Percentiles rank a stretch among this genome's conserved stretches.
phyloP scores from a whole-genome alignment of 1,140 invertebrate species.

The Scaptomyza graminum region DNA sequence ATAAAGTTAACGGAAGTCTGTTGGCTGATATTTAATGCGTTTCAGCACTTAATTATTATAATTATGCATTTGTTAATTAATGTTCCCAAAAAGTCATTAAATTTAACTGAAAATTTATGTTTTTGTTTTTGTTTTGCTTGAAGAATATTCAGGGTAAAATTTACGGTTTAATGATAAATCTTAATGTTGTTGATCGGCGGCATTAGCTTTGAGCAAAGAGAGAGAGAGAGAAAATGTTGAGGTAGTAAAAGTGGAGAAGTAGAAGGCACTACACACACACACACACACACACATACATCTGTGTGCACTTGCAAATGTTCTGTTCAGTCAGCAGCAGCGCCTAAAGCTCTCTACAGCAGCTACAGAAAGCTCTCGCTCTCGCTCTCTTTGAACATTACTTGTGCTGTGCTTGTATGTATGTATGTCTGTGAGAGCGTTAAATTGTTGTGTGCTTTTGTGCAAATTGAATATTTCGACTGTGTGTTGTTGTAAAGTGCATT shows the following conservation, averaged over 20 bases:
- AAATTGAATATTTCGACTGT: slow-evolving; percentile 77
- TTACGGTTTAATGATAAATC: too few relatives aligned
- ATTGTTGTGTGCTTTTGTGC: slow-evolving; percentile 10
- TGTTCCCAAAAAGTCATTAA: background rate
- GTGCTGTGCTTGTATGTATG: background rate
- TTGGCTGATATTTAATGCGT: background rate
- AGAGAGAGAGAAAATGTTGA: slow-evolving; percentile 27
- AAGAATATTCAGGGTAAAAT: too few relatives aligned
- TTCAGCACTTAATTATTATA: slow-evolving; percentile 3
- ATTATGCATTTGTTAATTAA: background rate
- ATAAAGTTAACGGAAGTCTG: background rate
- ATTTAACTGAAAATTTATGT: too few relatives aligned
- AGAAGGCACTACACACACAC: background rate
- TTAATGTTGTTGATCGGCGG: too few relatives aligned
- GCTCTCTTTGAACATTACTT: background rate
- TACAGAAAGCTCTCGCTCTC: background rate
- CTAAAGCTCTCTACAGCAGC: background rate
- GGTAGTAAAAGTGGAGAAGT: slow-evolving; percentile 15
- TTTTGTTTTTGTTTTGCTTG: too few relatives aligned
- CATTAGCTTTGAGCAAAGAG: too few relatives aligned
- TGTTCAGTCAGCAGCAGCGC: background rate
- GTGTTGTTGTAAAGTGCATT: slow-evolving; percentile 73
- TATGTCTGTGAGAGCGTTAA: slow-evolving; percentile 20
- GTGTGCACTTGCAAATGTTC: too few relatives aligned
- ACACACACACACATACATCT: background rate